Percentiles rank a stretch among this genome's conserved stretches.
Conservation (phyloP, 2,797 vertebrate genomes). For the Syngnathus acus region DNA sequence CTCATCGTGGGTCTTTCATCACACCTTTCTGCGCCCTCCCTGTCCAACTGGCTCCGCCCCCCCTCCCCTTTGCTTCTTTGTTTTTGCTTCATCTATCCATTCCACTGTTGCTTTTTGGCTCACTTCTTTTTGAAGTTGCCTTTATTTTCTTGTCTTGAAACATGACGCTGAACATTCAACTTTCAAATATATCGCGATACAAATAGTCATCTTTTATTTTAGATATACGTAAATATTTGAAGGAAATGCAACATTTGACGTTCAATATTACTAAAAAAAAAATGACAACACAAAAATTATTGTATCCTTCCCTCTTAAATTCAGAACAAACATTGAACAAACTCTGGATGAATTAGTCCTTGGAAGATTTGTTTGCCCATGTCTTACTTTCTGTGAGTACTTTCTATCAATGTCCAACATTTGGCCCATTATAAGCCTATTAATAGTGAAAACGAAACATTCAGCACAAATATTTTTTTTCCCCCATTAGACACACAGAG, state of each 20-base stretch:
- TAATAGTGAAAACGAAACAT: constrained; percentile 1
- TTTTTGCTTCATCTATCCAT: neutral
- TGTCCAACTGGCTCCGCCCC: neutral
- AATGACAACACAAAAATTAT: no score
- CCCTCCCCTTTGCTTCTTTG: constrained; percentile 1
- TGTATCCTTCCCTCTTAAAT: no score
- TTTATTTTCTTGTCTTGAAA: no score
- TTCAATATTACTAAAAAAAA: no score
- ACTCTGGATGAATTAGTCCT: neutral
- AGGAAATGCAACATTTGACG: no score
- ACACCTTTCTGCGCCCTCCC: constrained; percentile 41
- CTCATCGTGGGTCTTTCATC: constrained; percentile 52
- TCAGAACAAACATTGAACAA: neutral
- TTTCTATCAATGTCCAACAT: neutral
- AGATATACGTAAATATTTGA: no score
- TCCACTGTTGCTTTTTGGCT: constrained; percentile 5
- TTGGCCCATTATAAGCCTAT: neutral
- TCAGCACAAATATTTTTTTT: constrained; percentile 2
- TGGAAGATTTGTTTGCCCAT: neutral
- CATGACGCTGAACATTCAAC: no score
- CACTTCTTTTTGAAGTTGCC: neutral
- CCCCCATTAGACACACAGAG: neutral
- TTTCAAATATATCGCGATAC: no score
- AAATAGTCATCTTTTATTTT: no score
- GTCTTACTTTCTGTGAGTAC: neutral